These are phyloP conservation scores for Sussaba pulchella DNA, from an alignment of 2,888 invertebrate species.

Conservation along the genomic window DNA sequence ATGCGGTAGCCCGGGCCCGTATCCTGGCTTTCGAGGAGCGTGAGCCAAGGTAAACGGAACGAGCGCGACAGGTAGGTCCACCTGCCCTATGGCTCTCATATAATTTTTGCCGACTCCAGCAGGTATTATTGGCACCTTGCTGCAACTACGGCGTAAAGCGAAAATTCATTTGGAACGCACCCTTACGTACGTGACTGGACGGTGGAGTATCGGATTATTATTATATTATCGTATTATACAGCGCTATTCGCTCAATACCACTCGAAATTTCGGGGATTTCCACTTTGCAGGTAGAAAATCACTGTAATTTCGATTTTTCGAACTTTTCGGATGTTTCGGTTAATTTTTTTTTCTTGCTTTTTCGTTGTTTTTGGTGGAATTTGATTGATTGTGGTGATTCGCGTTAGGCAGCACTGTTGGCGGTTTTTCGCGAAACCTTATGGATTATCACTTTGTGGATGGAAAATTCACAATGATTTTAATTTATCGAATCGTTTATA, in stretches of 20 bases:
- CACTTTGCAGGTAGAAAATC: no score
- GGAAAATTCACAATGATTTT: no score
- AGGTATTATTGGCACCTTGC: slow-evolving; percentile 34
- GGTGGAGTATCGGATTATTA: slow-evolving; percentile 65
- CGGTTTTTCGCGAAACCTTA: no score
- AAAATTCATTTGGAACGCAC: slow-evolving; percentile 12
- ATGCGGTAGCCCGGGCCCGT: slow-evolving; percentile 26
- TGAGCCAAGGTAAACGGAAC: not conserved
- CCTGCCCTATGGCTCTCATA: slow-evolving; percentile 4
- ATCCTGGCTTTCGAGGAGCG: not conserved
- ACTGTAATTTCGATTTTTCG: no score
- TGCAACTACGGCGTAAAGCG: not conserved
- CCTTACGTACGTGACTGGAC: slow-evolving; percentile 65
- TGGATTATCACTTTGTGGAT: no score
- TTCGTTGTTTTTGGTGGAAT: no score
- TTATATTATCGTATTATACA: slow-evolving; percentile 23
- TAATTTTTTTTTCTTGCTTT: no score
- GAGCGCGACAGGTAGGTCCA: slow-evolving; percentile 43
- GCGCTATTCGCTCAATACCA: not conserved
- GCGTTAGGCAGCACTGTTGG: no score
- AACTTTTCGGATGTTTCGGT: no score
- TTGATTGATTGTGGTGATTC: no score
- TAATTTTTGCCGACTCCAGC: slow-evolving; percentile 11
- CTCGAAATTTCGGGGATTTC: no score
- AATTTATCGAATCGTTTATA: no score